Conservation (phyloP, 2,113 vertebrate species). For the Panurus biarmicus region DNA sequence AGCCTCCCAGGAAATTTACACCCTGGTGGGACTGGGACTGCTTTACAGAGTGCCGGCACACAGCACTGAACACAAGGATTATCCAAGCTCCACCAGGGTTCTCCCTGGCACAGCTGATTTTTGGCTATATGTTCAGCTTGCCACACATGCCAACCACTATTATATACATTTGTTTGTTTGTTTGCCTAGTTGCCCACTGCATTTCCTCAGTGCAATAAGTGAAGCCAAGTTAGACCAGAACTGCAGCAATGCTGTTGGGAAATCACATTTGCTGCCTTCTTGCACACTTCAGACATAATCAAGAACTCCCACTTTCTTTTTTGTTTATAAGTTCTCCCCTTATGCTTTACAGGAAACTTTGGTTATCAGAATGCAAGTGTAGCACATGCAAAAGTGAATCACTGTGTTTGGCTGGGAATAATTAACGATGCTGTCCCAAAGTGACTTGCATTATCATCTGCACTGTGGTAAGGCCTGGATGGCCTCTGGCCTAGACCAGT, state of each 20-base stretch:
- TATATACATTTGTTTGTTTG: background rate
- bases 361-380: background rate
- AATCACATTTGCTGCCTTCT: background rate
- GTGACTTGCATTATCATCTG: background rate
- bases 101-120: background rate
- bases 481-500: background rate
- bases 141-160: background rate
- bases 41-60: fast-evolving
- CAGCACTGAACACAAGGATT: fast-evolving
- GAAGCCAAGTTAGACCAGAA: background rate
- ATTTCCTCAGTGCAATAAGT: background rate
- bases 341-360: background rate
- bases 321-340: background rate
- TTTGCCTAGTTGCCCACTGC: background rate
- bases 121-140: background rate
- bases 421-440: background rate
- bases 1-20: background rate
- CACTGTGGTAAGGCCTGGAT: background rate
- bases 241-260: background rate
- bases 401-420: background rate
- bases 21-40: background rate
- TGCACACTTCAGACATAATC: background rate
- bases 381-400: background rate
- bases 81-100: background rate
- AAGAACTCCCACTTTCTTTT: background rate